These are phyloP conservation scores for Odontamblyopus rebecca DNA, from an alignment of 2,797 vertebrate genomes.

Conservation along the genomic window DNA sequence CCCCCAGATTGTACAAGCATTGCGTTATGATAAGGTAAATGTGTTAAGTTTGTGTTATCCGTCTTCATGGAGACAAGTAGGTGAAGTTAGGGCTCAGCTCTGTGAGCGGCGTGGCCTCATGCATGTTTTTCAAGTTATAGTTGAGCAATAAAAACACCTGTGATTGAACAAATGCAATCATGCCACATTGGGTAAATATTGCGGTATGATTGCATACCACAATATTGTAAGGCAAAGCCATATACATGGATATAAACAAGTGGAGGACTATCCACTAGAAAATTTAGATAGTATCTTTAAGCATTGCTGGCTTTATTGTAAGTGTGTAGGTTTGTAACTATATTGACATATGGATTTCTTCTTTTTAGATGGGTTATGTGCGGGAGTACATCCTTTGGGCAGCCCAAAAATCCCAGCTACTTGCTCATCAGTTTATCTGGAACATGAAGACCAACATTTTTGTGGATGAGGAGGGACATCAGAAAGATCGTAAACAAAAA, in stretches of 20 bases:
- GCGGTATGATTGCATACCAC: too few relatives aligned
- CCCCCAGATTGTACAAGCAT: slow-evolving; percentile 96
- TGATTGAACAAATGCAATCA: too few relatives aligned
- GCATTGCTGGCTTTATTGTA: background rate
- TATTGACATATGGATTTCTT: slow-evolving; percentile 4
- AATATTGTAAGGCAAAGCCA: too few relatives aligned
- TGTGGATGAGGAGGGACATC: slow-evolving; percentile 89
- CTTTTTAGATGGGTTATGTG: slow-evolving; percentile 96
- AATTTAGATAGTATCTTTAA: background rate
- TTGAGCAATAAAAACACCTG: too few relatives aligned
- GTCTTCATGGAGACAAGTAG: too few relatives aligned
- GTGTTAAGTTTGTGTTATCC: background rate
- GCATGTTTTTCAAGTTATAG: too few relatives aligned
- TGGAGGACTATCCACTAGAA: too few relatives aligned
- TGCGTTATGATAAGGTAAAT: slow-evolving; percentile 94
- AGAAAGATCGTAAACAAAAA: slow-evolving; percentile 97
- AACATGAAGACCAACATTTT: slow-evolving; percentile 99
- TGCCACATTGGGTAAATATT: too few relatives aligned
- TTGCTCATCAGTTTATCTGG: slow-evolving; percentile 98
- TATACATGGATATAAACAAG: too few relatives aligned
- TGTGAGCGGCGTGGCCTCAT: too few relatives aligned
- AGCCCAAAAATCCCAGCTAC: slow-evolving; percentile 92
- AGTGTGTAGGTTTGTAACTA: slow-evolving; percentile 68
- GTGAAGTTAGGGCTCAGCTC: too few relatives aligned
- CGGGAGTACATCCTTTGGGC: slow-evolving; percentile 97